Conservation (phyloP, 1,140 invertebrate genomes). For the Diploscapter pachys region DNA sequence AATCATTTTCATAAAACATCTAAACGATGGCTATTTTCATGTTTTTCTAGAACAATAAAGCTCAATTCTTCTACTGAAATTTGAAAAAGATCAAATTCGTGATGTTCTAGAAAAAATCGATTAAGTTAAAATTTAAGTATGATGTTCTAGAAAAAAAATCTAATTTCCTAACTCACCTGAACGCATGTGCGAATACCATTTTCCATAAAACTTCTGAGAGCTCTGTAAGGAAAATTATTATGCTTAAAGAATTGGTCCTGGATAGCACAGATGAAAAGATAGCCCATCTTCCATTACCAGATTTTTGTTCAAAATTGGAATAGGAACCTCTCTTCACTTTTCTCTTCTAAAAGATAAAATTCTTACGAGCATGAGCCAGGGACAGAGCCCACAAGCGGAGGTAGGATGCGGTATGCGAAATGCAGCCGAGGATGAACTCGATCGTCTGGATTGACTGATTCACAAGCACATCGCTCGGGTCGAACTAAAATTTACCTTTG, state of each 20-base stretch:
- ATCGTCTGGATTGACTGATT: slow-evolving; percentile 92
- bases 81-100: no score
- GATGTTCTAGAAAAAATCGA: no score
- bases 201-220: slow-evolving; percentile 62
- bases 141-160: no score
- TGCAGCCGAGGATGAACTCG: slow-evolving; percentile 88
- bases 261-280: no score
- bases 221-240: slow-evolving; percentile 30
- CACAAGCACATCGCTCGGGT: slow-evolving; percentile 80
- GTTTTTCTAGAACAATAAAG: no score
- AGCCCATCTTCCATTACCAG: no score
- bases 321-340: not conserved
- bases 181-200: slow-evolving; percentile 59
- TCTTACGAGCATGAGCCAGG: slow-evolving; percentile 87
- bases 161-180: slow-evolving; percentile 48
- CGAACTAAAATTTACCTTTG: slow-evolving; percentile 63
- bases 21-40: no score
- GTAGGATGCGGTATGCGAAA: slow-evolving; percentile 93
- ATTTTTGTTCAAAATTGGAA: slow-evolving; percentile 13
- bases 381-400: slow-evolving; percentile 90
- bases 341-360: not conserved
- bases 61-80: no score
- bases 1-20: no score
- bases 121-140: no score
- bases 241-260: no score